A percentile compares a stretch with the other conserved stretches of the same genome.
These are phyloP conservation scores for Bergia sp. DNA, from an alignment of 92 coral and sea anemone species.

Conservation along the genomic window DNA sequence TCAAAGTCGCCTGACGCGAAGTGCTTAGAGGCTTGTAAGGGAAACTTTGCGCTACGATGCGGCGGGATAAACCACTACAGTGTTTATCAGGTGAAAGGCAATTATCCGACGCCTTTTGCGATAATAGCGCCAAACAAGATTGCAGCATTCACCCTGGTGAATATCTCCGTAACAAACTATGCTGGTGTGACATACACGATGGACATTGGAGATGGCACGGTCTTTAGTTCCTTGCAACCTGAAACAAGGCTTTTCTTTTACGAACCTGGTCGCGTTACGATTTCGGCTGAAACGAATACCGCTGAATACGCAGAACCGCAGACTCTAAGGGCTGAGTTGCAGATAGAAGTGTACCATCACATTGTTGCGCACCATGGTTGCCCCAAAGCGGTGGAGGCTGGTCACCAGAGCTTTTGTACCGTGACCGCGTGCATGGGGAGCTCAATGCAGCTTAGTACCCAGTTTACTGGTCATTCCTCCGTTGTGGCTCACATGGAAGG, in stretches of 20 bases:
- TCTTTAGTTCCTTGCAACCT: constrained; percentile 13
- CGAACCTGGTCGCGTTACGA: constrained; percentile 6
- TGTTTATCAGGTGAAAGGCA: constrained; percentile 69
- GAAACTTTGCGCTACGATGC: constrained; percentile 71
- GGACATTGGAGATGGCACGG: constrained; percentile 72
- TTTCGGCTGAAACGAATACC: constrained; percentile 27
- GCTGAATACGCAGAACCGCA: constrained; percentile 35
- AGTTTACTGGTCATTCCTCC: constrained; percentile 60
- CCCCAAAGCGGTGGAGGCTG: constrained; percentile 67
- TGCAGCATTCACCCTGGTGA: constrained; percentile 52
- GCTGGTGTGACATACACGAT: constrained; percentile 50
- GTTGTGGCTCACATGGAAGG: constrained; percentile 67
- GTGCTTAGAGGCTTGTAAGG: constrained; percentile 76
- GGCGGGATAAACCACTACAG: constrained; percentile 72
- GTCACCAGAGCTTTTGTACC: constrained; percentile 49
- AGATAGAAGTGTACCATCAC: constrained; percentile 55
- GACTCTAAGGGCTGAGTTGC: constrained; percentile 13
- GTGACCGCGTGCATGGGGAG: constrained; percentile 61
- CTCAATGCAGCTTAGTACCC: constrained; percentile 50
- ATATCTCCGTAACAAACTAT: constrained; percentile 52
- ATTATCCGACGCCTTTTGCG: constrained; percentile 46
- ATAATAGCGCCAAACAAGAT: constrained; percentile 62
- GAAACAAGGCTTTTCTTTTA: constrained; percentile 25
- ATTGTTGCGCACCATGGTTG: constrained; percentile 60
- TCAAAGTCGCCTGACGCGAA: constrained; percentile 48